Evolutionary conservation across 2,888 invertebrate species (phyloP), one percentile per base, ranked within the genome.

Genomic region (Tineola bisselliella): DNA sequence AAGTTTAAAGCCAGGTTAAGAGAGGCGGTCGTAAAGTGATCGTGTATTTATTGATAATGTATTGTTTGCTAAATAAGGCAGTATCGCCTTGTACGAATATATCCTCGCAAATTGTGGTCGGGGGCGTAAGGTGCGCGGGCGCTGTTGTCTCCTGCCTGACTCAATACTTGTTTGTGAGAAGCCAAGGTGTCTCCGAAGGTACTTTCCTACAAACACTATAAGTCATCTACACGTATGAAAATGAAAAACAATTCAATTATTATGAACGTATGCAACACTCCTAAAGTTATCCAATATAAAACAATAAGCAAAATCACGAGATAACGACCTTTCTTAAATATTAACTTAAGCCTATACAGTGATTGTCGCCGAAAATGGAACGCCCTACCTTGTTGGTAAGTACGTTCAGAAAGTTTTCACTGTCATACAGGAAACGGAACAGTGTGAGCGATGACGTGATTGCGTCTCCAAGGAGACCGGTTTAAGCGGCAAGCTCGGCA

Each of bases 401-500:
- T 25, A 54, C 4, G 25, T 11, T n/a, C 54, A 31, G 58, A 58
- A 58, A 58, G 58, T 58, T 58, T 58, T 58, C 58, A 33, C 58
- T 33, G 33, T 13, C 58, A 33, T 58, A 58, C 56, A 58, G 58
- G 58, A 58, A 58, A 58, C 58, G 58, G 58, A 58, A 58, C 33
- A 58, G 33, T 30, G 15, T 58, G 33, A 58, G 57, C 56, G 60
- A 59, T 59, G 61, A 60, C 61, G 61, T 62, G 61, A 61, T 60
- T 76, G 65, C 69, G 83, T 82, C 76, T 75, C 82, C 76, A 75
- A 73, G 79, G 77, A 73, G 69, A 83, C 84, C 77, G 79, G 82
- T 81, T 84, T 75, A 76, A 18, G 83, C 82, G 84, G 75, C 80
- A 79, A 81, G 74, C 75, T 68, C 78, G 80, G 74, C 76, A 68